Evolutionary conservation across 2,888 invertebrate genomes (phyloP).

Genomic region (Cancer borealis): DNA sequence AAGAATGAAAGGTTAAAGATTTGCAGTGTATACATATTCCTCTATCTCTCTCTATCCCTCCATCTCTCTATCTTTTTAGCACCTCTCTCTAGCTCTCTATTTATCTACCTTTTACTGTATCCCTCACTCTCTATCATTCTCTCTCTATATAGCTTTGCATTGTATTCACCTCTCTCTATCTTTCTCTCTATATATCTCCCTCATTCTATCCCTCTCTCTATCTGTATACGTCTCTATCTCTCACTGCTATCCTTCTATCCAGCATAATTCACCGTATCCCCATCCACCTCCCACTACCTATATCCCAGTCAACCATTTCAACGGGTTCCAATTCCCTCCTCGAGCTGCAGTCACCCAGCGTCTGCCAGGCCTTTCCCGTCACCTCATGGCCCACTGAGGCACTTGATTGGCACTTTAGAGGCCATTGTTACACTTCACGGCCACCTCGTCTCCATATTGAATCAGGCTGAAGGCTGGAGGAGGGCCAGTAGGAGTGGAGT

Average conservation of each 20-base stretch:
- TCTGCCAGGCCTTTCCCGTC: background rate
- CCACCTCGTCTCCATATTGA: constrained; percentile 12
- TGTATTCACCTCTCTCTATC: too few relatives aligned
- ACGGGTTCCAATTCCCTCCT: background rate
- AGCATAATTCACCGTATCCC: background rate
- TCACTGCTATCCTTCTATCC: background rate
- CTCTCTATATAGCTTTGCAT: too few relatives aligned
- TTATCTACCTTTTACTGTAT: background rate
- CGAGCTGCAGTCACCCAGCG: background rate
- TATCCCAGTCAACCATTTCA: background rate
- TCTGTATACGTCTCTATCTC: background rate
- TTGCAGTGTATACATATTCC: too few relatives aligned
- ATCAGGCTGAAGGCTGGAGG: background rate
- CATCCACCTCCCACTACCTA: background rate
- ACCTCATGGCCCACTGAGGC: background rate
- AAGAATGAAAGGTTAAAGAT: background rate
- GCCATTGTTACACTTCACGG: background rate
- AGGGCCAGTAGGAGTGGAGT: background rate
- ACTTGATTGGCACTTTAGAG: background rate
- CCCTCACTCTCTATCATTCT: background rate
- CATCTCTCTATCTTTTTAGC: background rate
- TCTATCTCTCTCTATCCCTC: background rate
- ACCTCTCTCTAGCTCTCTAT: background rate
- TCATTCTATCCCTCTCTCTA: background rate
- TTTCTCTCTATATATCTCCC: background rate